Evolutionary conservation across 2,113 vertebrate genomes (phyloP).

Genomic region (Columbina picui): DNA sequence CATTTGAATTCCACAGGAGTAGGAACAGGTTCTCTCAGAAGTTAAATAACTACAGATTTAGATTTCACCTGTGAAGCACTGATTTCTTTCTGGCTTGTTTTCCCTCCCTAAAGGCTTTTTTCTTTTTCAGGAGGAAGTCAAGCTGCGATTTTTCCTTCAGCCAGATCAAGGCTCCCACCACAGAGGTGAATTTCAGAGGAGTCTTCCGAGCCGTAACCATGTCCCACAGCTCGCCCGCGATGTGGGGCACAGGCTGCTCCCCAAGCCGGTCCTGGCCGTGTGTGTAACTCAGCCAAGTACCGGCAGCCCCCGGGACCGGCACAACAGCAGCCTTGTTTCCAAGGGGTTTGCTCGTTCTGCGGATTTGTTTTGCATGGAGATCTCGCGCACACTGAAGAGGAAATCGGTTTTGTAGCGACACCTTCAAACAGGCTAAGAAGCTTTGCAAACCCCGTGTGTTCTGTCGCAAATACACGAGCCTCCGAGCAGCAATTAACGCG

Average conservation of each 20-base stretch:
- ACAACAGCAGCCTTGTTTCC: not conserved
- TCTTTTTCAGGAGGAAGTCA: not conserved
- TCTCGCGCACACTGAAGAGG: not conserved
- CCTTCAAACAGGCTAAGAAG: not conserved
- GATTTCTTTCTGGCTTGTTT: not conserved
- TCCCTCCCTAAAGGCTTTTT: not conserved
- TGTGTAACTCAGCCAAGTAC: not conserved
- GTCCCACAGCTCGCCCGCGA: not conserved
- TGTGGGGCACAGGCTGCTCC: not conserved
- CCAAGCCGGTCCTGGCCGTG: not conserved
- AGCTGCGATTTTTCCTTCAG: not conserved
- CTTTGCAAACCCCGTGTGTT: not conserved
- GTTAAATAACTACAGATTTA: not conserved
- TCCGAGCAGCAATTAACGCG: not conserved
- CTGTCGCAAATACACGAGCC: not conserved
- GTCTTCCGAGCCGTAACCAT: not conserved
- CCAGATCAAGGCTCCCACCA: not conserved
- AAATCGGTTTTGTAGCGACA: not conserved
- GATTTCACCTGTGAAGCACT: not conserved
- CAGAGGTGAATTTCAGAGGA: fast-evolving
- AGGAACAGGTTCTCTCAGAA: not conserved
- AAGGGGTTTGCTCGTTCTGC: not conserved
- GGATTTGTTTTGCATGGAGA: not conserved
- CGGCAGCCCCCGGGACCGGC: not conserved
- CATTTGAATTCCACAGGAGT: not conserved